Conservation (phyloP, 2,113 vertebrate genomes). For the Emydocephalus ijimae region DNA sequence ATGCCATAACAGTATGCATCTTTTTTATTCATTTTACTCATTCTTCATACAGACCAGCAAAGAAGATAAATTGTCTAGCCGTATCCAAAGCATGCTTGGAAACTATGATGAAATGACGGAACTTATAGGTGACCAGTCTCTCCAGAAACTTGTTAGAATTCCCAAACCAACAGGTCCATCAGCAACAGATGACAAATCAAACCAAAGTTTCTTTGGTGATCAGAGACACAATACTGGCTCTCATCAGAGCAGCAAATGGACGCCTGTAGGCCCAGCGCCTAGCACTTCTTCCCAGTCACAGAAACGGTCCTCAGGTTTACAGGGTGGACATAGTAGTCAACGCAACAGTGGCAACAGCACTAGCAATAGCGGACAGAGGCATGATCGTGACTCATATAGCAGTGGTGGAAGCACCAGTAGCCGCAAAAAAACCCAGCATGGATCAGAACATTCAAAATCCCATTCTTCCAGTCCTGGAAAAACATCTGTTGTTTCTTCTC, state of each 20-base stretch:
- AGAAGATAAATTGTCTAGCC: conserved; percentile 97
- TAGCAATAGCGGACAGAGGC: conserved; percentile 79
- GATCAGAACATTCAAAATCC: conserved; percentile 89
- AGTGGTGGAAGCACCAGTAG: conserved; percentile 61
- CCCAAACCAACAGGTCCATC: conserved; percentile 84
- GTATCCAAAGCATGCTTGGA: conserved; percentile 98
- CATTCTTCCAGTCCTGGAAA: conserved; percentile 85
- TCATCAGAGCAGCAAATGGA: conserved; percentile 95
- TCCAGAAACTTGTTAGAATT: conserved; percentile 82
- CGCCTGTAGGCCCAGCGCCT: conserved; percentile 88
- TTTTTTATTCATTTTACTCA: conserved; percentile 17
- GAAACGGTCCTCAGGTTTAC: conserved; percentile 83
- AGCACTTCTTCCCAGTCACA: conserved; percentile 83
- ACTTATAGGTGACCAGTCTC: conserved; percentile 86
- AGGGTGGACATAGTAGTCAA: conserved; percentile 76
- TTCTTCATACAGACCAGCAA: conserved; percentile 82
- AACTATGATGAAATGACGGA: conserved; percentile 99
- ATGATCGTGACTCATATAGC: conserved; percentile 79
- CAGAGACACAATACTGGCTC: conserved; percentile 80
- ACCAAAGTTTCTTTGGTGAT: conserved; percentile 81
- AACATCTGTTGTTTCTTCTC: conserved; percentile 78
- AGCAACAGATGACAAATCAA: conserved; percentile 86
- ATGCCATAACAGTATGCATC: conserved; percentile 5
- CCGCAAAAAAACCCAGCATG: conserved; percentile 91
- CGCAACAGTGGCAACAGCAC: conserved; percentile 64